phyloP scores from a whole-genome alignment of 2,888 invertebrate species.

The Agrochola circellaris region DNA sequence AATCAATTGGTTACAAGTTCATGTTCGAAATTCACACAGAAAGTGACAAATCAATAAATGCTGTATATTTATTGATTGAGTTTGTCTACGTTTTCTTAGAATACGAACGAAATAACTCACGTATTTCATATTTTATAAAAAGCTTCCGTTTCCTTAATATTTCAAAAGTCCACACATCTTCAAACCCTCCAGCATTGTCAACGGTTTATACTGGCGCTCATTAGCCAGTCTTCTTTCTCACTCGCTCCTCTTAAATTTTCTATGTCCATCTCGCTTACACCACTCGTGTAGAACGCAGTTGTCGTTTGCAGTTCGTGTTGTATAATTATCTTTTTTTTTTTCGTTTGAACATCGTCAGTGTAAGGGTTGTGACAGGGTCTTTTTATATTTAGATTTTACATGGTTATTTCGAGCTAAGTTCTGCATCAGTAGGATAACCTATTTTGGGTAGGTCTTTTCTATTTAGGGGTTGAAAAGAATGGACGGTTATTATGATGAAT shows the following conservation, averaged over 20 bases:
- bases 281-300: conserved; percentile 63
- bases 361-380: conserved; percentile 7
- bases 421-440: conserved; percentile 4
- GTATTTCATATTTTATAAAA: conserved; percentile 39
- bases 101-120: neutral
- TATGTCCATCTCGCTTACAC: conserved; percentile 62
- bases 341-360: conserved; percentile 17
- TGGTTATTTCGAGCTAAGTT: neutral
- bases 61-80: neutral
- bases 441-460: neutral
- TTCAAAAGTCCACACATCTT: conserved; percentile 61
- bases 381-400: conserved; percentile 14
- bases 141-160: conserved; percentile 51
- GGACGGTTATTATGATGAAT: neutral
- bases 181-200: conserved; percentile 71
- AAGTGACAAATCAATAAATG: neutral
- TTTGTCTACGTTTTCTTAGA: neutral
- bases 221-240: conserved; percentile 70
- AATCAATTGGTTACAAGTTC: neutral
- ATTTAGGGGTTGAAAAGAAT: neutral
- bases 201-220: conserved; percentile 70
- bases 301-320: conserved; percentile 52
- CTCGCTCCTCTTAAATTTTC: conserved; percentile 39
- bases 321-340: conserved; percentile 63
- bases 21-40: neutral